Evolutionary conservation across 1,140 invertebrate genomes (phyloP).

Genomic region (Musca vetustissima): DNA sequence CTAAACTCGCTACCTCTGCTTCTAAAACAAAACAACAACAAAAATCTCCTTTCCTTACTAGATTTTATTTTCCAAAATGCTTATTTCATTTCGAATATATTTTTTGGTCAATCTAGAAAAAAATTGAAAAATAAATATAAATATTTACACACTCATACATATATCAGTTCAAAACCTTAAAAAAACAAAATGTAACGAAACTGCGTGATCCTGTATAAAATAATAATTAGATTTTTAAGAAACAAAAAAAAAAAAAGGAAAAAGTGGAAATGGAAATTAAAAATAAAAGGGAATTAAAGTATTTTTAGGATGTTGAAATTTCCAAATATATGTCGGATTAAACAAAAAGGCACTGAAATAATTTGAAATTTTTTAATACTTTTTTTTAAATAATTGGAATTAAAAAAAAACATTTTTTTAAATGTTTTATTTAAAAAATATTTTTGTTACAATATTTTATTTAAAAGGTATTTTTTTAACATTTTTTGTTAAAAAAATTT

Average conservation of each 20-base stretch:
- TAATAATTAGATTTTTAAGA: neutral
- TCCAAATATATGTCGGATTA: no score
- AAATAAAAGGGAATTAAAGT: neutral
- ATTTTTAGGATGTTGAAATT: no score
- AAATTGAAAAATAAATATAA: neutral
- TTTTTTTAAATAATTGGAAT: no score
- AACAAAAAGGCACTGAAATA: no score
- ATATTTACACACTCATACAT: neutral
- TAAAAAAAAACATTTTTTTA: no score
- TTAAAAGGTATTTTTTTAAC: no score
- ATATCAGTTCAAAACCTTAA: neutral
- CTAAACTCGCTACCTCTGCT: constrained; percentile 16
- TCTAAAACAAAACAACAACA: neutral
- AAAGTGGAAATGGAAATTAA: neutral
- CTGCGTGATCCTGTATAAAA: constrained; percentile 17
- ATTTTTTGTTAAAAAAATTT: no score
- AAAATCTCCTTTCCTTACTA: neutral
- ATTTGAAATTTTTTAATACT: no score
- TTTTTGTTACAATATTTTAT: no score
- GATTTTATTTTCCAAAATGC: neutral
- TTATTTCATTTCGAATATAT: neutral
- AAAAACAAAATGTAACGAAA: constrained; percentile 6
- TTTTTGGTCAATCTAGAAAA: neutral
- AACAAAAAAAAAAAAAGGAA: no score
- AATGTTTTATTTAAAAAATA: no score